Conservation (phyloP, 2,113 vertebrate species). For the Carassius auratus region DNA sequence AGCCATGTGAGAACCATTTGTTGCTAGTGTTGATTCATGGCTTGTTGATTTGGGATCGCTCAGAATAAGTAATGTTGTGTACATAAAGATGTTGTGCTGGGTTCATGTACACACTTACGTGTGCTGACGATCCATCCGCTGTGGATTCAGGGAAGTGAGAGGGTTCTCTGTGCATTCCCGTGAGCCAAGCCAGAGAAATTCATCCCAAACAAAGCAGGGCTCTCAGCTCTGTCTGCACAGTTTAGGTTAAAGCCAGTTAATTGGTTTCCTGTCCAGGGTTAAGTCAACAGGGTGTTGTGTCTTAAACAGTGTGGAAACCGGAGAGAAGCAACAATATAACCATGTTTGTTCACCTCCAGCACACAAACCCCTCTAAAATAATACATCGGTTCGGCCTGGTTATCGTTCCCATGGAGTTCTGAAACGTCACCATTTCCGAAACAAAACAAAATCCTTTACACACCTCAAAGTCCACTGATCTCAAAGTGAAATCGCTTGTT, state of each 20-base stretch:
- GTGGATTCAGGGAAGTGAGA: conserved; percentile 42
- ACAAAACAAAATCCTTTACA: conserved; percentile 38
- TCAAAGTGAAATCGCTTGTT: conserved; percentile 13
- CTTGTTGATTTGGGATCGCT: conserved; percentile 46
- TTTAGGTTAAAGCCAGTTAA: conserved; percentile 64
- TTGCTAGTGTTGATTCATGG: conserved; percentile 33
- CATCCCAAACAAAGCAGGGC: conserved; percentile 56
- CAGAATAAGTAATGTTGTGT: conserved; percentile 25
- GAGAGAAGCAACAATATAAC: conserved; percentile 64
- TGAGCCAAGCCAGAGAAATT: conserved; percentile 39
- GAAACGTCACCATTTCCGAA: conserved; percentile 46
- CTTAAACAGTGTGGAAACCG: conserved; percentile 60
- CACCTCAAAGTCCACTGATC: conserved; percentile 39
- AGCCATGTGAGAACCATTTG: conserved; percentile 50
- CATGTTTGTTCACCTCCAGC: conserved; percentile 61
- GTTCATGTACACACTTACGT: conserved; percentile 7
- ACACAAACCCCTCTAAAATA: conserved; percentile 55
- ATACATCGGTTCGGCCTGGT: conserved; percentile 47
- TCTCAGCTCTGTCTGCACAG: conserved; percentile 53
- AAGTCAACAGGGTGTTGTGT: conserved; percentile 64
- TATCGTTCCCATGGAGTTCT: conserved; percentile 58
- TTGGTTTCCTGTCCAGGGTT: conserved; percentile 68
- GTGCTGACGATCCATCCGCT: conserved; percentile 25
- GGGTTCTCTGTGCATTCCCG: conserved; percentile 56
- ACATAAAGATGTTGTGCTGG: conserved; percentile 21